Base-by-base conservation (phyloP, 2,888 invertebrate species). In the Philereme vetulata region DNA sequence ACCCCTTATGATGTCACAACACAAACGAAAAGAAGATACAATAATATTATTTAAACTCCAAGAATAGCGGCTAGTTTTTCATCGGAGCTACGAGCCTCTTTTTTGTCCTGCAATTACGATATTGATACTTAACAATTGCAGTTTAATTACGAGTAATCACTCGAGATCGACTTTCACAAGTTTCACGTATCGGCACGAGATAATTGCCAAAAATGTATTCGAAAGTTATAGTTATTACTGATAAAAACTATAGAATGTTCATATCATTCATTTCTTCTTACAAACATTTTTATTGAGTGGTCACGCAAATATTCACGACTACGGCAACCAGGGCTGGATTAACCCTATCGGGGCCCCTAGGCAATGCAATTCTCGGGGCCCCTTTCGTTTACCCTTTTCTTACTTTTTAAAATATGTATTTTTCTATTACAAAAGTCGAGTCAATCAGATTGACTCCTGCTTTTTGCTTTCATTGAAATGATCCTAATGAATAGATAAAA, bases 171-270 rank as follows among this genome's bases (percentile, higher is more conserved):
- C 66, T 67, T 67, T 67, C 64, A 62, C 64, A 49, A 60, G 48
- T 52, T 45, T 55, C 66, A 65, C 66, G 60, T 64, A 63, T 53
- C 49, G 21, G 33, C 33, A 8, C 4, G 36, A 56, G 55, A 51
- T 63, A 63, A 63, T 60, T 63, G 51, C 62, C 68, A 61, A 68
- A 68, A 62, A 56, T 60, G 42, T 67, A 51, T 65, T 65, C 60
- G 68, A 68, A 68, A 68, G 68, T 44, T 10, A 54, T 59, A 59
- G 54, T 60, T 60, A 64, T 60, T 40, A 43, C 34, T 40, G 54
- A 50, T 38, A 61, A 62, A 48, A 58, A 58, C 43, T 11, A 36
- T 42, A 46, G 54, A 55, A 60, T 55, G 51, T 34, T 33, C 4
- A 5, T 5, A 11, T 45, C 21, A 7, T 4, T 5, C 5, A 45